phyloP scores from a whole-genome alignment of 1,140 invertebrate species.

The Teleopsis dalmanni region DNA sequence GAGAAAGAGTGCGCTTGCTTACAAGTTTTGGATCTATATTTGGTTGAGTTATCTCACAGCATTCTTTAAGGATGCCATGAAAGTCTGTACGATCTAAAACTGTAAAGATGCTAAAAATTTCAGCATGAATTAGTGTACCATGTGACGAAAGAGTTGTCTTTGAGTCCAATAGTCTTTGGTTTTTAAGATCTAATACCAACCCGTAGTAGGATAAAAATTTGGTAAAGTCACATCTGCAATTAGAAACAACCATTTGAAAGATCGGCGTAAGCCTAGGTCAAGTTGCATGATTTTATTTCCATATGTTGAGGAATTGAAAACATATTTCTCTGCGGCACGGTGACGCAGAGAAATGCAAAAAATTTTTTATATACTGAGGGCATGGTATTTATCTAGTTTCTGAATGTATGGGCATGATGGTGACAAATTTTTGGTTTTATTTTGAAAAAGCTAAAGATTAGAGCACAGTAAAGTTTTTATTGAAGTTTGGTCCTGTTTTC shows the following conservation, averaged over 20 bases:
- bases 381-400: no score
- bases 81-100: no score
- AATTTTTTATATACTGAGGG: no score
- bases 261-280: background rate
- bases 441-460: no score
- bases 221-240: background rate
- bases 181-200: slow-evolving; percentile 3
- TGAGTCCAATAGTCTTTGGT: background rate
- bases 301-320: no score
- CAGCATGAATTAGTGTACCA: background rate
- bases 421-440: no score
- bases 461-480: no score
- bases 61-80: background rate
- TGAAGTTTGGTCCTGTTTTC: no score
- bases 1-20: slow-evolving; percentile 3
- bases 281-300: background rate
- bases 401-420: no score
- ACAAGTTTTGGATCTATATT: background rate
- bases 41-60: background rate
- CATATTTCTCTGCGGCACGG: no score
- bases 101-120: background rate
- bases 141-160: background rate
- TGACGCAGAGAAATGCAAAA: no score
- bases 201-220: slow-evolving; percentile 7
- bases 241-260: slow-evolving; percentile 5